phyloP scores from a whole-genome alignment of 2,113 vertebrate genomes.

The Tamias sibiricus region DNA sequence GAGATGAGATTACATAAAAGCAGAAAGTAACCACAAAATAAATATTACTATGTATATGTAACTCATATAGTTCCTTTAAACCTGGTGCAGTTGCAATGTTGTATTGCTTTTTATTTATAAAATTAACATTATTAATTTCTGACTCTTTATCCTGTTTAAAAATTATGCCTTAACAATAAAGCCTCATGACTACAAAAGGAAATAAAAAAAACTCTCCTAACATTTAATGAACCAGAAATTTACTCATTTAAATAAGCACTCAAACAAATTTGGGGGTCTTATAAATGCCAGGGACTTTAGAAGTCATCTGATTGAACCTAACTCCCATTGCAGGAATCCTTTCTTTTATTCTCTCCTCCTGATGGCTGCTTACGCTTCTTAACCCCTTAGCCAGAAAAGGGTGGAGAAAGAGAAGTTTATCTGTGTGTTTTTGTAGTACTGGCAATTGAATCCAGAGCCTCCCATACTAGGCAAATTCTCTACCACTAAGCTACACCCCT shows the following conservation, averaged over 20 bases:
- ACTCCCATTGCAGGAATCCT: not conserved
- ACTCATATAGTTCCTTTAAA: not conserved
- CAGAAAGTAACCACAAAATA: not conserved
- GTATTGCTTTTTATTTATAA: too few relatives aligned
- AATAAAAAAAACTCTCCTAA: not conserved
- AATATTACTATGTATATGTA: not conserved
- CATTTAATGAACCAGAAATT: not conserved
- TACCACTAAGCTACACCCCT: too few relatives aligned
- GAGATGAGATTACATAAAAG: not conserved
- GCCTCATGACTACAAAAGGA: not conserved
- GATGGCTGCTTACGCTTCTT: not conserved
- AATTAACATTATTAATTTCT: too few relatives aligned
- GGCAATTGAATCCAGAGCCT: too few relatives aligned
- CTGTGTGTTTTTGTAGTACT: too few relatives aligned
- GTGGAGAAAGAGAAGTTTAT: not conserved
- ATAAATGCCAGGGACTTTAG: not conserved
- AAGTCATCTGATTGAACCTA: not conserved
- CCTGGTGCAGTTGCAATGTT: not conserved
- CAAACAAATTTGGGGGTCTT: not conserved
- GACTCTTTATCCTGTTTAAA: not conserved
- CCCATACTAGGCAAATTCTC: too few relatives aligned
- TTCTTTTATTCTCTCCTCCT: slow-evolving; percentile 7
- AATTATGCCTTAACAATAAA: not conserved
- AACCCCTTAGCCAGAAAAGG: not conserved
- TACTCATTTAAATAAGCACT: not conserved